Evolutionary conservation across 2,797 vertebrate species (phyloP).

Genomic region (Pagetopsis macropterus): DNA sequence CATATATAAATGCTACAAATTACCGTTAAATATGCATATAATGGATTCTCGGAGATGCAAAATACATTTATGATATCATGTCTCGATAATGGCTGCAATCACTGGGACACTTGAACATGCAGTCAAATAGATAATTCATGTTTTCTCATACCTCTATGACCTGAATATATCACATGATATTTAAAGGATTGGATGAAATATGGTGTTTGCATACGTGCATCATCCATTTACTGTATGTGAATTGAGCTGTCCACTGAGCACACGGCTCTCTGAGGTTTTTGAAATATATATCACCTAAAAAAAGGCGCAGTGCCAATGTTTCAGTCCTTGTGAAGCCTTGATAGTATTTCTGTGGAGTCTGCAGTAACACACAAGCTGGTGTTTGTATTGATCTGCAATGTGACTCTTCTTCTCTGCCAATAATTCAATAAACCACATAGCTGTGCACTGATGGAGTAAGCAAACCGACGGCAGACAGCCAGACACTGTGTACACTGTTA

Average conservation of each 20-base stretch:
- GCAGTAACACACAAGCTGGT: slow-evolving; percentile 27
- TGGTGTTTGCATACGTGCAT: slow-evolving; percentile 21
- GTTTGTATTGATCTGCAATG: slow-evolving; percentile 62
- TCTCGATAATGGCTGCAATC: not conserved
- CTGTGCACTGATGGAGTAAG: slow-evolving; percentile 26
- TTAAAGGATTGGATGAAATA: slow-evolving; percentile 29
- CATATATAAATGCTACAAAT: slow-evolving; percentile 5
- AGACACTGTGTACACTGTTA: slow-evolving; percentile 32
- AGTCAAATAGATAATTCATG: slow-evolving; percentile 35
- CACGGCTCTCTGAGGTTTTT: slow-evolving; percentile 1
- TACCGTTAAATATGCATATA: not conserved
- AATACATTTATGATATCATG: slow-evolving; percentile 4
- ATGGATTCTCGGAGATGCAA: not conserved
- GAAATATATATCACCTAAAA: slow-evolving; percentile 7
- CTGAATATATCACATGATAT: slow-evolving; percentile 52
- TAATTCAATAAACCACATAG: slow-evolving; percentile 40
- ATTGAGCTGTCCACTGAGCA: not conserved
- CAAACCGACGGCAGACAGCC: slow-evolving; percentile 27
- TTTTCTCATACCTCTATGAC: slow-evolving; percentile 34
- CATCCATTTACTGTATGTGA: slow-evolving; percentile 2
- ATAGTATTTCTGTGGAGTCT: slow-evolving; percentile 22
- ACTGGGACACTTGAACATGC: slow-evolving; percentile 25
- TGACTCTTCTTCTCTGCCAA: slow-evolving; percentile 45
- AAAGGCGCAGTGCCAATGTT: not conserved
- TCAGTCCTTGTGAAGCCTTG: not conserved